A percentile compares a stretch with the other conserved stretches of the same genome.
phyloP scores from a whole-genome alignment of 1,140 invertebrate genomes.

The Metaphire vulgaris region DNA sequence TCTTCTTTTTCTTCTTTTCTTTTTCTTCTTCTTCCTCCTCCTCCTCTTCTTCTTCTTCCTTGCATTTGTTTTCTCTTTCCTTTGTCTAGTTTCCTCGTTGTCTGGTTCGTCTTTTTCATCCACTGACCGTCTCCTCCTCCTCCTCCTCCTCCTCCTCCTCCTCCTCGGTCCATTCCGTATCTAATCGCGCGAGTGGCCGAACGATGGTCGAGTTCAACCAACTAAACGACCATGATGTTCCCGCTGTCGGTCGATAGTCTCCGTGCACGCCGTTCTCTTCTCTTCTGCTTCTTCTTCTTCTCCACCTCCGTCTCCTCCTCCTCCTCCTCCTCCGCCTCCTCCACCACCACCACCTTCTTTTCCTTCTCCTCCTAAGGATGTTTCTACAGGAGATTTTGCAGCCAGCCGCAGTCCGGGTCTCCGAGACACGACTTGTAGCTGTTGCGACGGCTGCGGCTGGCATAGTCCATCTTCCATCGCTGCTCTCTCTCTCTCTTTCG shows the following conservation, averaged over 20 bases:
- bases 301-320: neutral
- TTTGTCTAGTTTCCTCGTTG: neutral
- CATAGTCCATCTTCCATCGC: neutral
- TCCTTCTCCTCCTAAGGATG: neutral
- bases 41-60: neutral
- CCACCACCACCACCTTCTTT: neutral
- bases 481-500: slow-evolving; percentile 25
- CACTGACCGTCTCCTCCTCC: no score
- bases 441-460: neutral
- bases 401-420: no score
- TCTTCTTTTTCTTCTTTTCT: neutral
- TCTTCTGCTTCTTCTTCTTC: neutral
- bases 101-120: neutral
- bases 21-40: neutral
- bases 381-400: no score
- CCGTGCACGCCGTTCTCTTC: neutral
- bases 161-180: no score
- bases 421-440: no score
- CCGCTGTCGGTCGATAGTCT: neutral
- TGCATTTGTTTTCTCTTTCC: neutral
- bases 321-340: neutral
- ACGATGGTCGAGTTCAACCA: neutral
- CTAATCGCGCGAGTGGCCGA: no score
- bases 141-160: neutral
- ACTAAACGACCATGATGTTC: neutral